A percentile compares a stretch with the other conserved stretches of the same genome.
phyloP scores from a whole-genome alignment of 2,113 vertebrate genomes.

The Neotoma lepida region DNA sequence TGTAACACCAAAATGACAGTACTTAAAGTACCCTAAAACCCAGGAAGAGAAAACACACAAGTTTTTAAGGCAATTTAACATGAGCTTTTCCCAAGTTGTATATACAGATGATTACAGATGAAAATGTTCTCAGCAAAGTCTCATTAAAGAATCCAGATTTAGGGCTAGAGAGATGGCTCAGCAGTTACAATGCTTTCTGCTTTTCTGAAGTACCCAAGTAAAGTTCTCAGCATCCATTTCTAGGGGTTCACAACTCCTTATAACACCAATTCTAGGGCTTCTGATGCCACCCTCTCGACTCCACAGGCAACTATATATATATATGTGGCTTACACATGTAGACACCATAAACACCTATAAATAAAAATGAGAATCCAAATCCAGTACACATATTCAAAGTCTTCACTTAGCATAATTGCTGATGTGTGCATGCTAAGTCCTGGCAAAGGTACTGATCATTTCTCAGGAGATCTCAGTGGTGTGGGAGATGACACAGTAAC shows the following conservation, averaged over 20 bases:
- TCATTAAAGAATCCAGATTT: background rate
- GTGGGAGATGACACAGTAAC: background rate
- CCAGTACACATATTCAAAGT: background rate
- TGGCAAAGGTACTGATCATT: background rate
- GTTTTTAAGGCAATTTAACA: background rate
- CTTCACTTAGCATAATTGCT: background rate
- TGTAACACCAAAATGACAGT: background rate
- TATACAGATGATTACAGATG: background rate
- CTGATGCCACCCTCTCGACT: too few relatives aligned
- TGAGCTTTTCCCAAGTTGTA: background rate
- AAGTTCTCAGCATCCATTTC: too few relatives aligned
- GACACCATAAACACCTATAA: background rate
- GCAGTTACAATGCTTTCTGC: background rate
- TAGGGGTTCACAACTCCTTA: background rate
- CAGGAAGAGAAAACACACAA: background rate
- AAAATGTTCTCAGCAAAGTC: background rate
- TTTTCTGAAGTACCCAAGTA: background rate
- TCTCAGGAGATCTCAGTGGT: background rate
- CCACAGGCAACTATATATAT: background rate
- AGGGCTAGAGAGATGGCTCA: background rate
- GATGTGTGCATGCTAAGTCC: background rate
- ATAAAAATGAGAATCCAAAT: background rate
- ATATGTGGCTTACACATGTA: background rate
- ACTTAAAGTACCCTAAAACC: background rate
- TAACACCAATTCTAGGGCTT: background rate